Base-by-base conservation (phyloP, 2,888 invertebrate species). In the Poecilobothrus nobilitatus region DNA sequence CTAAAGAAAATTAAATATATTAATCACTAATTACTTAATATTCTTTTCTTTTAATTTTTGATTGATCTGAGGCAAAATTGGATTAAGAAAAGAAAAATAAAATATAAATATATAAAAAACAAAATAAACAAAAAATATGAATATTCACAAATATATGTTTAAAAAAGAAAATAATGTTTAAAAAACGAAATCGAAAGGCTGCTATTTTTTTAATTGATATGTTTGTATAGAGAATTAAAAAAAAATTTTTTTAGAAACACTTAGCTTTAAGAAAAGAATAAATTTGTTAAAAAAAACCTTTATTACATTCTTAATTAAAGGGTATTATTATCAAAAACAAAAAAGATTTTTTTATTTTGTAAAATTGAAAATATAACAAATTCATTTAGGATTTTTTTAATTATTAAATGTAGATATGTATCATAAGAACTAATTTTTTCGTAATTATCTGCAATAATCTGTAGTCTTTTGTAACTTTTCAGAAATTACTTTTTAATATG, bases 271-370 rank as follows among this genome's bases (percentile, higher is more conserved):
- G 41, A 67, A 65, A 65, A 65, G 67, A 70, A 67, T 22, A 62
- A 63, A 67, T 71, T 71, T 71, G 70, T 71, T 71, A 71, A 53
- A 37, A 37, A 37, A 53, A 69, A 62, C 67, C 68, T 71, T 71
- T 71, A 71, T 69, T 71, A 71, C 71, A 71, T 71, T 71, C 71
- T 71, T 68, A 69, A 69, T 69, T 71, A 70, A 70, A 70, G 71
- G 69, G 71, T 71, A 71, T 68, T 68, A 68, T 68, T 53, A 53
- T 53, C 18, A 53, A 53, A 53, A 53, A 18, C 1, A 53, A 41
- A 41, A 41, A 12, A 27, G 5, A 27, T 27, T 27, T 27, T 27
- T 27, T 27, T 27, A 27, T 27, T 27, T 27, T 5, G 27, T 27
- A 27, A 27, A 27, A 27, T 27, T 27, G 27, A 27, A 27, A 5